Evolutionary conservation across 2,113 vertebrate species (phyloP).

Genomic region (human): DNA sequence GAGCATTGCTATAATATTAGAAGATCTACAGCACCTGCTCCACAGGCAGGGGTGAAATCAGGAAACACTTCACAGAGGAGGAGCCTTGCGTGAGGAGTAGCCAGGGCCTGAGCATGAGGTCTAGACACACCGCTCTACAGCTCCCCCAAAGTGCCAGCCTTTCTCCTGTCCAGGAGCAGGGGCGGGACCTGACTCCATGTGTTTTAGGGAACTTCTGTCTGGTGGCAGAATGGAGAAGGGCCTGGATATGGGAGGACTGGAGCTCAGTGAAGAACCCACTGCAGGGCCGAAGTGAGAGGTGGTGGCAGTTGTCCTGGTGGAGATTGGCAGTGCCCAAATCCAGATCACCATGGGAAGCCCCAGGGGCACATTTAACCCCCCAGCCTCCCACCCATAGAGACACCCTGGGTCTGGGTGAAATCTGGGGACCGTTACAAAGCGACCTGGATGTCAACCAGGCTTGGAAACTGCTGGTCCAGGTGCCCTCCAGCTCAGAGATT

Average conservation of each 20-base stretch:
- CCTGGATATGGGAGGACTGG: neutral
- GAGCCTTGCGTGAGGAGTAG: neutral
- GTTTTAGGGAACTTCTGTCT: neutral
- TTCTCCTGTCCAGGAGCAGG: neutral
- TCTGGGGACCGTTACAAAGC: neutral
- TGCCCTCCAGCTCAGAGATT: neutral
- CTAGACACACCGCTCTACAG: neutral
- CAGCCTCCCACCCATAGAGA: neutral
- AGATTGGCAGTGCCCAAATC: neutral
- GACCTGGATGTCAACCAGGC: neutral
- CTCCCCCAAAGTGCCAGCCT: neutral
- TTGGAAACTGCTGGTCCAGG: neutral
- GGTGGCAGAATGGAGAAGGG: neutral
- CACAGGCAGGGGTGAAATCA: neutral
- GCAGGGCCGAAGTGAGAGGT: neutral
- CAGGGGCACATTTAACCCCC: rapidly evolving
- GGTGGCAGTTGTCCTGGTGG: neutral
- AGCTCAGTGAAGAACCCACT: neutral
- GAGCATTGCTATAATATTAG: neutral
- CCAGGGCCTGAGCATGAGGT: rapidly evolving
- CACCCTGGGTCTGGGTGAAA: neutral
- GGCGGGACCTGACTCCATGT: neutral
- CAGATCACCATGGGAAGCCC: neutral
- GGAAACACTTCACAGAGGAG: neutral
- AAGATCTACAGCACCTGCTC: neutral